phyloP scores from a whole-genome alignment of 2,113 vertebrate species.

The Ciconia boyciana region DNA sequence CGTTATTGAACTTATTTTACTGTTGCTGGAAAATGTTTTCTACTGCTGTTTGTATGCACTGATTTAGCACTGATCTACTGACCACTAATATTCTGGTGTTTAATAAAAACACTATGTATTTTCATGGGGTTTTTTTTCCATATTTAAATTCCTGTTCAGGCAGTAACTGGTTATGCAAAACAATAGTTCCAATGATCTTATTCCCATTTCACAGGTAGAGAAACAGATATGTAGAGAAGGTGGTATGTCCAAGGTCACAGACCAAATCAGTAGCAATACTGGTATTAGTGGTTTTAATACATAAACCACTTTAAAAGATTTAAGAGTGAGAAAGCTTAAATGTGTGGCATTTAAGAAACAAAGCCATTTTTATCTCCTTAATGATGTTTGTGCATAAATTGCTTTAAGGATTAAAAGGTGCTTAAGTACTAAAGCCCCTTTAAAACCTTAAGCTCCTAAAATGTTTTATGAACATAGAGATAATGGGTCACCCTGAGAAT shows the following conservation, averaged over 20 bases:
- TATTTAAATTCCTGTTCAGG: neutral
- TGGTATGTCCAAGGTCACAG: neutral
- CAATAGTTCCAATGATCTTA: neutral
- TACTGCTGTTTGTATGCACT: neutral
- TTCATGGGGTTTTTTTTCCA: neutral
- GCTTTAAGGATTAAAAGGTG: slow-evolving; percentile 14
- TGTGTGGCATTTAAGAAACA: neutral
- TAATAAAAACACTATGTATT: neutral
- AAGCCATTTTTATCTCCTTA: slow-evolving; percentile 12
- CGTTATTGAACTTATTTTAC: neutral
- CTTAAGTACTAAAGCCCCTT: neutral
- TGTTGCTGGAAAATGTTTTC: neutral
- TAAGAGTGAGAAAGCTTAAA: neutral
- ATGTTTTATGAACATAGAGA: neutral
- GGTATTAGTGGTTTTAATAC: neutral
- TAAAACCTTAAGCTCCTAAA: slow-evolving; percentile 18
- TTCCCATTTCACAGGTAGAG: neutral
- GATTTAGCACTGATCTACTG: neutral
- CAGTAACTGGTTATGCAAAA: neutral
- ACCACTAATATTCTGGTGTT: neutral
- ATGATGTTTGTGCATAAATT: slow-evolving; percentile 21
- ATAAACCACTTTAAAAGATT: neutral
- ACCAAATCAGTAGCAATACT: accelerated
- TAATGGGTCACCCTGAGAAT: neutral
- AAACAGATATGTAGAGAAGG: neutral